A percentile compares a stretch with the other conserved stretches of the same genome.
Evolutionary conservation across 2,113 vertebrate species (phyloP).

Genomic region (Notarius lentiginosus): DNA sequence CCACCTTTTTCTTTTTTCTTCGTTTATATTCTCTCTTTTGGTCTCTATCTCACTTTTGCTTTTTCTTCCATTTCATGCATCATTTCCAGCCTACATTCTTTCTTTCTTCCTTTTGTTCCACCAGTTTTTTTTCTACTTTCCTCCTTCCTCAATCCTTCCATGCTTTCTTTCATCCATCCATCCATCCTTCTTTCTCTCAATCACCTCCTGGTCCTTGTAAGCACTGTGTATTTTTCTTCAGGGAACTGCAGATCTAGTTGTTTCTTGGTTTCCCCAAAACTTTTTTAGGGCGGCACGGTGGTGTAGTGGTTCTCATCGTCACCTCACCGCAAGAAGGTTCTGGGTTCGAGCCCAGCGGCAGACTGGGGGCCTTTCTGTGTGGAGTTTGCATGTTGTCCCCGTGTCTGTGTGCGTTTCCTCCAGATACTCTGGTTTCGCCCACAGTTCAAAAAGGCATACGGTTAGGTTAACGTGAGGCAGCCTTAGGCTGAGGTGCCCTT

Average conservation of each 20-base stretch:
- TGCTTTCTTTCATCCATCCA: background rate
- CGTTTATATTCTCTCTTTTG: background rate
- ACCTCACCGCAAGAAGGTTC: too few species aligned
- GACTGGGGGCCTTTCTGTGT: too few species aligned
- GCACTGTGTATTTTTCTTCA: background rate
- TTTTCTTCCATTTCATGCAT: background rate
- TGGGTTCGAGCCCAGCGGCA: too few species aligned
- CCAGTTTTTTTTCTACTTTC: background rate
- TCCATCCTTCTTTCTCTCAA: background rate
- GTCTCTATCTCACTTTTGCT: background rate
- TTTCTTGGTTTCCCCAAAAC: background rate
- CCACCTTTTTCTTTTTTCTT: background rate
- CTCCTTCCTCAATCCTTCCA: background rate
- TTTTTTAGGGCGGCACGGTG: background rate
- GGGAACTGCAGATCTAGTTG: background rate
- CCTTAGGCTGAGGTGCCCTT: too few species aligned
- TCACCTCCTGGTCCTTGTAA: background rate
- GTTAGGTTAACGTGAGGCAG: too few species aligned
- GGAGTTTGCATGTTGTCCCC: too few species aligned
- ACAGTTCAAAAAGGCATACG: too few species aligned
- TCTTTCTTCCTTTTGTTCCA: background rate
- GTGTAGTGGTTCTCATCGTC: too few species aligned
- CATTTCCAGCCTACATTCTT: background rate
- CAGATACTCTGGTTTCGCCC: too few species aligned
- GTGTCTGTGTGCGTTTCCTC: too few species aligned